These are phyloP conservation scores for Dryomyza anilis DNA, from an alignment of 2,888 invertebrate species.

Conservation along the genomic window DNA sequence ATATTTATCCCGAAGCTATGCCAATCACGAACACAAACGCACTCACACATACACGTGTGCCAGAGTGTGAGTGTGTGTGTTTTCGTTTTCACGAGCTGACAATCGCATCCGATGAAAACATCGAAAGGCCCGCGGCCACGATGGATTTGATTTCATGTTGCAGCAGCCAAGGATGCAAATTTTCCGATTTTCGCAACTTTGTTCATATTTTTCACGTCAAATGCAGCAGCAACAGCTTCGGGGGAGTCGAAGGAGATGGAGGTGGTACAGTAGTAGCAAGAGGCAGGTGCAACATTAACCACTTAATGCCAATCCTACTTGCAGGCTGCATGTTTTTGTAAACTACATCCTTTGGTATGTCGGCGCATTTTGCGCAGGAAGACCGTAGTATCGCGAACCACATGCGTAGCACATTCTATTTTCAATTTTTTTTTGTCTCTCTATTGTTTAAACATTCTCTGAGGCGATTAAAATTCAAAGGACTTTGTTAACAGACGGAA, in stretches of 20 bases:
- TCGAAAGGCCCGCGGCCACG: conserved; percentile 4
- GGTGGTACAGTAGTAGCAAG: neutral
- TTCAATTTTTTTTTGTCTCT: neutral
- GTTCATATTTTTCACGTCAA: neutral
- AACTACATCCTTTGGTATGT: no score
- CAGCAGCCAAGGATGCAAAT: neutral
- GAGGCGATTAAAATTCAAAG: conserved; percentile 7
- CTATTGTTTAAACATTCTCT: neutral
- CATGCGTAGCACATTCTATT: neutral
- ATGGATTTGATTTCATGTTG: neutral
- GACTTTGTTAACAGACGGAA: neutral
- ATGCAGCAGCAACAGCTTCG: neutral
- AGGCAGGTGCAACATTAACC: conserved; percentile 6
- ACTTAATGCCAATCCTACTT: neutral
- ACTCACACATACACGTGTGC: neutral
- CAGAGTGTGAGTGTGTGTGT: neutral
- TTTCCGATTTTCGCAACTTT: conserved; percentile 8
- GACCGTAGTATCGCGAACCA: no score
- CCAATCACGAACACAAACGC: neutral
- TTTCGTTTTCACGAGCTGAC: conserved; percentile 11
- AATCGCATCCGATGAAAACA: conserved; percentile 12
- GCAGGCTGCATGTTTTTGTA: neutral
- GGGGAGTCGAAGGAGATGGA: neutral
- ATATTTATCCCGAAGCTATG: neutral
- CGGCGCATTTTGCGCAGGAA: no score